A percentile compares a stretch with the other conserved stretches of the same genome.
Evolutionary conservation across 2,113 vertebrate genomes (phyloP).

Genomic region (Pachyramphus minor): DNA sequence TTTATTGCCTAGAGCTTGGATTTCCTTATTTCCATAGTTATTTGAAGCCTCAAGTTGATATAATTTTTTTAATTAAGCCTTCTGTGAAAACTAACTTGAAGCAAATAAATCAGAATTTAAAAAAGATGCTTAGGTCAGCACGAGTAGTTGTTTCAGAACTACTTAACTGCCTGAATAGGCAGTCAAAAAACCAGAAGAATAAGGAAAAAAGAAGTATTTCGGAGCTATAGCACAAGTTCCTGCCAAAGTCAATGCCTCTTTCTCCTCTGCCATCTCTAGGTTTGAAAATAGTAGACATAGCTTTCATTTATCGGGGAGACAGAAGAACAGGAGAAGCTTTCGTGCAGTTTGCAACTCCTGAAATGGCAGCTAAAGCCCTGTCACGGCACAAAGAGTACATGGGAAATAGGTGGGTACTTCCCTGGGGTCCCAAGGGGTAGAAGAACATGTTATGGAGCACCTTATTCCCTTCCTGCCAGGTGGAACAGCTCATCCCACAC

Average conservation of each 20-base stretch:
- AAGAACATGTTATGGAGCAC: rapidly evolving
- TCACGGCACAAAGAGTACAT: constrained; percentile 81
- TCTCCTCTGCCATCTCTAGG: constrained; percentile 40
- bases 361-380: constrained; percentile 82
- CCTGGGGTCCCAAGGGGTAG: rapidly evolving
- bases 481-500: too few species aligned
- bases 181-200: not conserved
- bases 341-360: constrained; percentile 84
- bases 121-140: not conserved
- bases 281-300: constrained; percentile 74
- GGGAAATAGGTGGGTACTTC: constrained; percentile 79
- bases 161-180: not conserved
- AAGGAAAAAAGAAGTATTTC: not conserved
- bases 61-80: not conserved
- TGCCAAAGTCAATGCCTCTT: not conserved
- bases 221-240: not conserved
- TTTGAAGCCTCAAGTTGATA: not conserved
- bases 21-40: not conserved
- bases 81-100: not conserved
- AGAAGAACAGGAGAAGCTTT: constrained; percentile 84
- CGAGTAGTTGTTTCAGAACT: not conserved
- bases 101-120: not conserved
- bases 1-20: not conserved
- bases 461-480: not conserved
- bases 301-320: constrained; percentile 78